Percentiles rank a stretch among this genome's conserved stretches.
Conservation (phyloP, 1,140 invertebrate genomes). For the Lucilia cuprina region DNA sequence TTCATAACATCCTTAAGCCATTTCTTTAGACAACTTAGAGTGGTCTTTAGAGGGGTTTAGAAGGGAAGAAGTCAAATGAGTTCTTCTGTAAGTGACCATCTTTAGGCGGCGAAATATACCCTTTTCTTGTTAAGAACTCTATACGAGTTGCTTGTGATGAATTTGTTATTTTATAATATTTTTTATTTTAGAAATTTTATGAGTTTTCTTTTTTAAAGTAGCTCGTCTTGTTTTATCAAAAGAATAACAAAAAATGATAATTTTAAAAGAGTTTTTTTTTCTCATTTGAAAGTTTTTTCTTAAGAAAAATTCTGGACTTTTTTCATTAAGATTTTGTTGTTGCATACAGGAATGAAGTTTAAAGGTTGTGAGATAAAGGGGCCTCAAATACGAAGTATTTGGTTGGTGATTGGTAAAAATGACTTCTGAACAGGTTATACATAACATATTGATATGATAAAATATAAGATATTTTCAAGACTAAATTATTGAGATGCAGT, state of each 20-base stretch:
- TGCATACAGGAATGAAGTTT: background rate
- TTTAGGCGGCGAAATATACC: background rate
- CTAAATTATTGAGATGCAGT: no score
- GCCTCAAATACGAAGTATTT: no score
- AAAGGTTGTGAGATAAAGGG: no score
- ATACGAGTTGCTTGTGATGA: constrained; percentile 13
- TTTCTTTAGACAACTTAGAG: constrained; percentile 6
- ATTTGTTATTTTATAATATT: background rate
- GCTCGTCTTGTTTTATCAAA: background rate
- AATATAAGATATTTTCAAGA: no score
- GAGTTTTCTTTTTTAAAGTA: background rate
- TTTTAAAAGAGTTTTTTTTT: background rate
- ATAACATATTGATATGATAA: no score
- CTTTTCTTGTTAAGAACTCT: background rate
- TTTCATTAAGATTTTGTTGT: background rate
- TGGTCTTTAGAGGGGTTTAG: background rate
- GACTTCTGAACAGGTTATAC: no score
- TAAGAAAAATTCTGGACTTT: background rate
- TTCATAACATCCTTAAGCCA: constrained; percentile 53
- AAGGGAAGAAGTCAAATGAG: background rate
- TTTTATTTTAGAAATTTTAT: background rate
- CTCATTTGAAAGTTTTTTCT: background rate
- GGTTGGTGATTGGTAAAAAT: no score
- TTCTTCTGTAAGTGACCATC: background rate
- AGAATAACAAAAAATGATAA: background rate